Conservation (phyloP, 2,113 vertebrate genomes). For the Myotis brandtii region DNA sequence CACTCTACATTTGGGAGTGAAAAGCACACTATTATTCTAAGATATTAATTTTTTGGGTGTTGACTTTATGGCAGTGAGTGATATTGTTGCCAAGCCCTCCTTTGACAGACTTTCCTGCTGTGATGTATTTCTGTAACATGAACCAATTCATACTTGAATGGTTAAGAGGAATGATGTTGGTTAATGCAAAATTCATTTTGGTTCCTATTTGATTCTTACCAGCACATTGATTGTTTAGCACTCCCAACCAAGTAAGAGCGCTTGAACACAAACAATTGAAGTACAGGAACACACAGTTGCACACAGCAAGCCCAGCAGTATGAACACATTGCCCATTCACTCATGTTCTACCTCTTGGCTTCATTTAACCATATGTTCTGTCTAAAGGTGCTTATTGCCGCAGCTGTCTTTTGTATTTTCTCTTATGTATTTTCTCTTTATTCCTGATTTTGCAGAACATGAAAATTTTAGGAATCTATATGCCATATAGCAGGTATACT, state of each 20-base stretch:
- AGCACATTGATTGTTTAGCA: constrained; percentile 12
- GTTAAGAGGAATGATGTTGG: neutral
- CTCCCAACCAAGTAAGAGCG: neutral
- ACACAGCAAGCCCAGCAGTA: neutral
- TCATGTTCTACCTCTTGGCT: neutral
- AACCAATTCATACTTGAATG: constrained; percentile 47
- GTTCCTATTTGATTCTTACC: constrained; percentile 40
- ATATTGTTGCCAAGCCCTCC: neutral
- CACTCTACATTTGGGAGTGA: constrained; percentile 3
- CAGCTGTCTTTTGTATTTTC: neutral
- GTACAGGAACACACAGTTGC: neutral
- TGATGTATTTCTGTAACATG: constrained; percentile 38
- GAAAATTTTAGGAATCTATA: neutral
- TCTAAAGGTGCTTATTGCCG: neutral
- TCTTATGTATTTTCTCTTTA: neutral
- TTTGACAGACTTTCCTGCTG: neutral
- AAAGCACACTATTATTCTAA: neutral
- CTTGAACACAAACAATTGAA: neutral
- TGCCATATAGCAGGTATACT: neutral
- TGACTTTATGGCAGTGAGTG: neutral
- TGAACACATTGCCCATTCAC: neutral
- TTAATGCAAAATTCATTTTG: constrained; percentile 30
- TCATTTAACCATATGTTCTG: neutral
- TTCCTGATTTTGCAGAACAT: constrained; percentile 28
- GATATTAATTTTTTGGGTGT: constrained; percentile 30